Percentiles rank a stretch among this genome's conserved stretches.
These are phyloP conservation scores for Geococcyx californianus DNA, from an alignment of 2,113 vertebrate genomes.

Conservation along the genomic window DNA sequence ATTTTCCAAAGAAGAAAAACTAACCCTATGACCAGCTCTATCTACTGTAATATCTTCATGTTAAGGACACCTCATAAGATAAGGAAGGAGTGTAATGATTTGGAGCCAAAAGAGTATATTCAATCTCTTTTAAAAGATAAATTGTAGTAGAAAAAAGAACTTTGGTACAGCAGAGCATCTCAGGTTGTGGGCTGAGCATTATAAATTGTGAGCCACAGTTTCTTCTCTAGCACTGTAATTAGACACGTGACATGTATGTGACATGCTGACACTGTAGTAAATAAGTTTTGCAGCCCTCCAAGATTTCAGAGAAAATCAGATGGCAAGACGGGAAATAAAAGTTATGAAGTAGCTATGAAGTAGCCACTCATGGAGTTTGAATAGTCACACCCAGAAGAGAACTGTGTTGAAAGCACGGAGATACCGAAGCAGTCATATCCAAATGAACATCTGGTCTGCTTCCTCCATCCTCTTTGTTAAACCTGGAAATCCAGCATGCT, in stretches of 20 bases:
- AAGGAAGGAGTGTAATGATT: neutral
- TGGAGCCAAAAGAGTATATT: neutral
- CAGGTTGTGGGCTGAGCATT: neutral
- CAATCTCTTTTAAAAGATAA: neutral
- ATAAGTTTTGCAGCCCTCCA: neutral
- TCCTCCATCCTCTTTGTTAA: constrained; percentile 21
- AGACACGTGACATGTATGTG: neutral
- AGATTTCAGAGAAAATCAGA: neutral
- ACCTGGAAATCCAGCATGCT: constrained; percentile 25
- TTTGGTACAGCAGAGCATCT: neutral
- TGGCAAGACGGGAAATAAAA: neutral
- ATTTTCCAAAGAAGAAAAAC: neutral
- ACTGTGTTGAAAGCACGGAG: neutral
- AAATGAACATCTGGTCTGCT: constrained; percentile 20
- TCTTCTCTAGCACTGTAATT: neutral
- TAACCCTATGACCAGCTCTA: neutral
- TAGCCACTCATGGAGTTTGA: neutral
- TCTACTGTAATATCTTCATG: neutral
- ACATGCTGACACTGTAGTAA: neutral
- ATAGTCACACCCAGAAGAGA: neutral
- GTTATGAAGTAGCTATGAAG: neutral
- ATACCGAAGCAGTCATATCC: neutral
- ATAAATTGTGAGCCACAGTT: neutral
- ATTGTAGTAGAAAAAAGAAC: neutral
- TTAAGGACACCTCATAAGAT: neutral